Evolutionary conservation across 2,113 vertebrate species (phyloP), one percentile per base, ranked within the genome.

Genomic region (Pyxicephalus adspersus): DNA sequence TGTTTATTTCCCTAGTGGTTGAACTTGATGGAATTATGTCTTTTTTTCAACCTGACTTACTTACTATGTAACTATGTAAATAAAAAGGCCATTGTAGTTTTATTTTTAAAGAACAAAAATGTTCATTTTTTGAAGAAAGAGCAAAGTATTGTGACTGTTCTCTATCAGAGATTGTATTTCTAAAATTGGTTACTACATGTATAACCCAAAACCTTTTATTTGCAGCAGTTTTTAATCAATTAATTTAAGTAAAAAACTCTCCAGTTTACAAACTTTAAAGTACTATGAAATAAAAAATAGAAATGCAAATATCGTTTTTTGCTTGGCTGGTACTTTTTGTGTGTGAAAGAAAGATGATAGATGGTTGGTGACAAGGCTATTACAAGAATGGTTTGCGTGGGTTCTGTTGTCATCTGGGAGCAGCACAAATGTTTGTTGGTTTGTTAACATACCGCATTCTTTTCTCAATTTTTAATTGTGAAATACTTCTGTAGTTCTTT

Each of bases 381-480:
- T 72, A 72, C 19, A 20, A 28, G 26, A 29, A 34, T 13, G 17
- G 71, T 55, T 74, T 74, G 28, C 31, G 15, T 15, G 52, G 51
- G 29, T n/a, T 38, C 28, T 29, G 34, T 57, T 25, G 51, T 74
- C 28, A 74, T 55, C 60, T 22, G 54, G 54, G 54, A 74, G 54
- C 51, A 58, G 71, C 29, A 74, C 20, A 34, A 38, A 38, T 16
- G 28, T 60, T 23, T 58, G 19, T 60, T 15, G 52, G 28, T 29
- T 34, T 74, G 52, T 60, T 58, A 74, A 60, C 70, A 58, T 58
- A 25, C n/a, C 23, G 25, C 71, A 77, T 65, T 77, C 13, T 54
- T 51, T 77, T 77, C 18, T n/a, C 28, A 51, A 52, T 29, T 28
- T 60, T 64, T 77, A 65, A 77, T 64, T 77, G 73, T 63, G 45